phyloP scores from a whole-genome alignment of 2,113 vertebrate species.

The Heptranchias perlo region DNA sequence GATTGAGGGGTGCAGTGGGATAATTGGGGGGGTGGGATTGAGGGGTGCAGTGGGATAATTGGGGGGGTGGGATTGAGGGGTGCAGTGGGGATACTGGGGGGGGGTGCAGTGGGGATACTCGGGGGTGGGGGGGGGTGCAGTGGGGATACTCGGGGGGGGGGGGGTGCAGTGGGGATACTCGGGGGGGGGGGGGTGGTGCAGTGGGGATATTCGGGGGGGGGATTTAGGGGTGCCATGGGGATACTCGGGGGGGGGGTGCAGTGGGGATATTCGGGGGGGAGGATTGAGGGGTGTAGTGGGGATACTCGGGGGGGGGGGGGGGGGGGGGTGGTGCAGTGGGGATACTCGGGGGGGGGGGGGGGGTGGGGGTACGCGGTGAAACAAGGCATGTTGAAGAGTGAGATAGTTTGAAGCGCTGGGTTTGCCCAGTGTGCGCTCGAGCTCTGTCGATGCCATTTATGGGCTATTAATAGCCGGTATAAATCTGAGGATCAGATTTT shows the following conservation, averaged over 20 bases:
- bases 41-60: no score
- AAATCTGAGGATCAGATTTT: slow-evolving; percentile 36
- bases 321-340: neutral
- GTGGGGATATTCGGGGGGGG: neutral
- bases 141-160: no score
- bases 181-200: neutral
- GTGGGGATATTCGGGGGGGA: no score
- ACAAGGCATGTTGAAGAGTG: no score
- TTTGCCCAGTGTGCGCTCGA: neutral
- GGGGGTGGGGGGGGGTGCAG: no score
- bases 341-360: neutral
- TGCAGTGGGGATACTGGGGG: neutral
- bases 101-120: no score
- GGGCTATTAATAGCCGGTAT: neutral
- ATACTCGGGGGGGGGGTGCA: no score
- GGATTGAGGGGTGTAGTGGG: no score
- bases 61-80: neutral
- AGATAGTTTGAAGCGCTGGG: neutral
- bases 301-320: neutral
- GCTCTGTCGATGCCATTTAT: neutral
- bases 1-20: no score
- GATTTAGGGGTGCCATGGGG: no score
- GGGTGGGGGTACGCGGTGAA: neutral
- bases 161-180: no score
- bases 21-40: no score